Evolutionary conservation across 2,113 vertebrate genomes (phyloP).

Genomic region (Thymallus thymallus): DNA sequence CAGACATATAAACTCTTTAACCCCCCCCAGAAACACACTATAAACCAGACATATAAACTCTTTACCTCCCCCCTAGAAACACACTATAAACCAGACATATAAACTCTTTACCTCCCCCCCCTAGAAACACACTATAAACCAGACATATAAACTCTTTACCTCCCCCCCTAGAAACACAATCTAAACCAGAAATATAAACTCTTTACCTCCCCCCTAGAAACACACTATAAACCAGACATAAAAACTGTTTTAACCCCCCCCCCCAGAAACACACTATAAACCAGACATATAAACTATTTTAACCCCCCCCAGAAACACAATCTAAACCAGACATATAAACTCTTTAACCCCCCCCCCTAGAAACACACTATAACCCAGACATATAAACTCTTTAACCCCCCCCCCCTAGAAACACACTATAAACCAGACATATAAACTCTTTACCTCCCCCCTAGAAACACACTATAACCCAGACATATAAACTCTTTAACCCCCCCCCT

Average conservation of each 20-base stretch:
- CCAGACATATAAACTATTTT: not conserved
- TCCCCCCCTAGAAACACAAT: too few species aligned
- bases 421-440: not conserved
- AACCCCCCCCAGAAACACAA: not conserved
- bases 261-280: not conserved
- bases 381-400: not conserved
- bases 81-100: not conserved
- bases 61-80: too few species aligned
- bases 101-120: too few species aligned
- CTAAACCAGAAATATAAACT: not conserved
- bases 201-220: too few species aligned
- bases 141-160: too few species aligned
- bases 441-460: too few species aligned
- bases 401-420: too few species aligned
- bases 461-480: not conserved
- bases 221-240: not conserved
- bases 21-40: too few species aligned
- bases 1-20: not conserved
- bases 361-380: not conserved
- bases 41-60: not conserved
- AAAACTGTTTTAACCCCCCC: not conserved
- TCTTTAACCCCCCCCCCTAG: not conserved
- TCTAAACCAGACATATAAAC: not conserved
- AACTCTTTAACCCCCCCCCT: not conserved
- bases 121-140: not conserved